Conservation (phyloP, 2,113 vertebrate genomes). For the Holacanthus passer region DNA sequence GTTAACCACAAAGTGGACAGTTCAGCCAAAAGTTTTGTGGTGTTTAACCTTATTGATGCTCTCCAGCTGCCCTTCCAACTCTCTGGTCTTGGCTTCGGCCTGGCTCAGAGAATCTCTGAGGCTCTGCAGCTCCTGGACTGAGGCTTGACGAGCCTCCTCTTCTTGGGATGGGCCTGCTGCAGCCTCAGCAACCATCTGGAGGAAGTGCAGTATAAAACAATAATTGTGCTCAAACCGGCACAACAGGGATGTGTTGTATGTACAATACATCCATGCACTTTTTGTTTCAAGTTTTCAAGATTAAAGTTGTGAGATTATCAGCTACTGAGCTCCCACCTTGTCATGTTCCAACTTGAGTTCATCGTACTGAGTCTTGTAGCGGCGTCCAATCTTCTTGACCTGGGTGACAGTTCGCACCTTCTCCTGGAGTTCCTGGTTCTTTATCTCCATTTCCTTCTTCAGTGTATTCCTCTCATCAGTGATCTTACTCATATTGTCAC, state of each 20-base stretch:
- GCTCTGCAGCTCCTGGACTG: slow-evolving; percentile 91
- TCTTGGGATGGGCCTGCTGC: slow-evolving; percentile 88
- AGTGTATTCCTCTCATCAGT: slow-evolving; percentile 87
- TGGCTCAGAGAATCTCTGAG: slow-evolving; percentile 89
- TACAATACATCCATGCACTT: not conserved
- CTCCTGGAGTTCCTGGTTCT: slow-evolving; percentile 90
- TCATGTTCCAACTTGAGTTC: slow-evolving; percentile 94
- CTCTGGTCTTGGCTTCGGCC: slow-evolving; percentile 87
- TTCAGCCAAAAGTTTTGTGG: not conserved
- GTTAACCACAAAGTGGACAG: not conserved
- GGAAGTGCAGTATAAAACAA: not conserved
- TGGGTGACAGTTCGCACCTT: slow-evolving; percentile 94
- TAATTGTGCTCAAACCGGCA: not conserved
- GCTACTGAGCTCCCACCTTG: slow-evolving; percentile 83
- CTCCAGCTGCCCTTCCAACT: slow-evolving; percentile 91
- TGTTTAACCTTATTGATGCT: slow-evolving; percentile 89
- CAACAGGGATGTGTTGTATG: fast-evolving
- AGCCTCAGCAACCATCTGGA: slow-evolving; percentile 87
- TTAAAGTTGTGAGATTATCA: not conserved
- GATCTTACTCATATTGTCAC: slow-evolving; percentile 88
- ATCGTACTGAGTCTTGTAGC: slow-evolving; percentile 97
- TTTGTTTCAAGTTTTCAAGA: not conserved
- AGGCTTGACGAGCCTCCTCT: slow-evolving; percentile 89
- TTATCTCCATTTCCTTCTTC: slow-evolving; percentile 90
- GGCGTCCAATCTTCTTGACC: slow-evolving; percentile 97